A percentile compares a stretch with the other conserved stretches of the same genome.
Conservation (phyloP, 2,797 vertebrate genomes). For the Sylvia borin region DNA sequence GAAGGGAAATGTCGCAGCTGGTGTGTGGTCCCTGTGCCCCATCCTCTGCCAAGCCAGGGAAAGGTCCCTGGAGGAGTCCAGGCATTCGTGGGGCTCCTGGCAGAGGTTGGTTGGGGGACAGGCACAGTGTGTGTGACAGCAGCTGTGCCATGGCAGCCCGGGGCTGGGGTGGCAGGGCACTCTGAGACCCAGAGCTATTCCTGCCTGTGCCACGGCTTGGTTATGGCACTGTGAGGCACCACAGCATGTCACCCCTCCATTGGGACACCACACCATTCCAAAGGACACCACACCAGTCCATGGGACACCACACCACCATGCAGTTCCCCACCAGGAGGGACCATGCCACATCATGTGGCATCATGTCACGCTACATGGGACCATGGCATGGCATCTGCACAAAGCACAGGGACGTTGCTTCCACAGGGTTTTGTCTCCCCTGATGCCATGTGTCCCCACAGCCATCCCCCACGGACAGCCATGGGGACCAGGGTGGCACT, state of each 20-base stretch:
- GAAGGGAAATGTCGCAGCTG: not conserved
- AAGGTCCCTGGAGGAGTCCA: not conserved
- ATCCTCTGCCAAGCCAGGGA: not conserved
- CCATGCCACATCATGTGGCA: rapidly evolving
- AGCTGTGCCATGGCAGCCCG: rapidly evolving
- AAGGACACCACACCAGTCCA: not conserved
- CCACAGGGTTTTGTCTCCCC: not conserved
- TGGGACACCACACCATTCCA: not conserved
- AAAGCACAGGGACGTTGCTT: rapidly evolving
- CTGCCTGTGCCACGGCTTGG: not conserved
- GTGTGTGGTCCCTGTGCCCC: too few species aligned
- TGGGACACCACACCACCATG: not conserved
- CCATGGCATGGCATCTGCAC: not conserved
- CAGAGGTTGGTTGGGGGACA: not conserved
- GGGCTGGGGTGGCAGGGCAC: not conserved
- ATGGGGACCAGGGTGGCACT: rapidly evolving
- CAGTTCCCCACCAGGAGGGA: not conserved
- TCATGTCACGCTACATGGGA: too few species aligned
- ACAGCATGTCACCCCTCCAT: not conserved
- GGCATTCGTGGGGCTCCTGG: rapidly evolving
- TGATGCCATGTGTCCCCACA: not conserved
- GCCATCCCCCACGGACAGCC: rapidly evolving
- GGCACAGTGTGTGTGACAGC: not conserved
- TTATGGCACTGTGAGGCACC: not conserved
- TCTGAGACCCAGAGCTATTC: rapidly evolving